Conservation (phyloP, 30 jellyfish, hydroid and myxozoan species). For the Chironex yamaguchii region DNA sequence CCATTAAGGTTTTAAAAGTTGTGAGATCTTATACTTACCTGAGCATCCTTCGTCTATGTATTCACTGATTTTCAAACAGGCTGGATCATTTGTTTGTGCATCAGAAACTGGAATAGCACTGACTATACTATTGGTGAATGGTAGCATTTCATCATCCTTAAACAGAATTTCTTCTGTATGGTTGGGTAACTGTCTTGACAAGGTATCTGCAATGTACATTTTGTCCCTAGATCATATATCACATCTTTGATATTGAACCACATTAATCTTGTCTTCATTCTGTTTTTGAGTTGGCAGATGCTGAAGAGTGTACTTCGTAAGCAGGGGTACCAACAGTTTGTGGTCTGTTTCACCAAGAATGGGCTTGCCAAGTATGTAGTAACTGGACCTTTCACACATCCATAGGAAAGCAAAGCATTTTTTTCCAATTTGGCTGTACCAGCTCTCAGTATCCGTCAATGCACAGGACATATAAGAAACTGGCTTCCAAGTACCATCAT, state of each 20-base stretch:
- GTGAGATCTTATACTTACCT: conserved; percentile 19
- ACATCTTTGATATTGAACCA: conserved; percentile 16
- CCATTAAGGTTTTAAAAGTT: conserved; percentile 34
- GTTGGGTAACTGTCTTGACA: conserved; percentile 37
- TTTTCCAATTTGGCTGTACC: conserved; percentile 65
- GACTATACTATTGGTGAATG: not conserved
- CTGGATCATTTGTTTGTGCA: conserved; percentile 56
- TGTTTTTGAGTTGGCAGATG: conserved; percentile 42
- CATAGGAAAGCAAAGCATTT: conserved; percentile 70
- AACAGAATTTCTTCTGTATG: conserved; percentile 22
- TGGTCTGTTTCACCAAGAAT: conserved; percentile 55
- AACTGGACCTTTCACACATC: conserved; percentile 56
- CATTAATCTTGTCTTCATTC: conserved; percentile 17
- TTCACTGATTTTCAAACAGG: conserved; percentile 11
- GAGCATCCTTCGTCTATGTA: conserved; percentile 54
- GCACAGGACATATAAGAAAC: conserved; percentile 58
- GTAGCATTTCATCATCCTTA: conserved; percentile 7
- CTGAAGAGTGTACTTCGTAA: conserved; percentile 41
- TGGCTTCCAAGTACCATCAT: conserved; percentile 43
- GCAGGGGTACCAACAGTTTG: conserved; percentile 40
- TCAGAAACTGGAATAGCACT: conserved; percentile 44
- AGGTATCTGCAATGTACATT: conserved; percentile 41
- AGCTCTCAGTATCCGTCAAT: conserved; percentile 48
- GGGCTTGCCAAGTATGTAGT: conserved; percentile 50
- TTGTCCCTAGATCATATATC: conserved; percentile 42